A percentile compares a stretch with the other conserved stretches of the same genome.
Conservation (phyloP, 2,888 invertebrate species). For the Plagodis dolabraria region DNA sequence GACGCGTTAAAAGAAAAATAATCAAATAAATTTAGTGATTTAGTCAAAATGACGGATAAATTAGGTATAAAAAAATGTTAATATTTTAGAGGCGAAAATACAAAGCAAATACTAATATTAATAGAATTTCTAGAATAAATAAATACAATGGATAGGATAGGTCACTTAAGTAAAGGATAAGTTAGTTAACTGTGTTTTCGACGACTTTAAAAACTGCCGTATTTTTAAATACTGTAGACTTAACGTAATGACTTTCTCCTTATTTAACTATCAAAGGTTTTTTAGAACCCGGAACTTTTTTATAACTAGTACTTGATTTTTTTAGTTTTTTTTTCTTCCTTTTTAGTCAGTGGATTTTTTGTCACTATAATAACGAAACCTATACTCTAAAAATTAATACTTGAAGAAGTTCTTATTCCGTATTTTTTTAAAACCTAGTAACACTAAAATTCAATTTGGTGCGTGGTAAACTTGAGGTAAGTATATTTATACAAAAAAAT, state of each 20-base stretch:
- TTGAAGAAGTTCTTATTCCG: slow-evolving; percentile 57
- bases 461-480: slow-evolving; percentile 84
- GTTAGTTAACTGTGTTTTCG: slow-evolving; percentile 50
- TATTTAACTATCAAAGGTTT: slow-evolving; percentile 7
- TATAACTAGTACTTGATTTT: slow-evolving; percentile 19
- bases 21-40: slow-evolving; percentile 46
- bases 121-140: slow-evolving; percentile 74
- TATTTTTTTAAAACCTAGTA: slow-evolving; percentile 58
- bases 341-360: slow-evolving; percentile 34
- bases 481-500: slow-evolving; percentile 51
- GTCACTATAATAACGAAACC: slow-evolving; percentile 42
- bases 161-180: slow-evolving; percentile 54
- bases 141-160: slow-evolving; percentile 73
- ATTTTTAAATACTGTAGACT: slow-evolving; percentile 28
- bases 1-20: slow-evolving; percentile 43
- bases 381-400: slow-evolving; percentile 66
- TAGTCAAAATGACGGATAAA: slow-evolving; percentile 36
- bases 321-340: slow-evolving; percentile 21
- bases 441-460: slow-evolving; percentile 76
- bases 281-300: slow-evolving; percentile 9
- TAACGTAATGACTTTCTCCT: slow-evolving; percentile 25
- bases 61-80: slow-evolving; percentile 52
- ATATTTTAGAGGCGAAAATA: slow-evolving; percentile 71
- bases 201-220: slow-evolving; percentile 19
- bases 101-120: slow-evolving; percentile 72